Base-by-base conservation (phyloP, 2,113 vertebrate species). In the Lethenteron camtschaticum region DNA sequence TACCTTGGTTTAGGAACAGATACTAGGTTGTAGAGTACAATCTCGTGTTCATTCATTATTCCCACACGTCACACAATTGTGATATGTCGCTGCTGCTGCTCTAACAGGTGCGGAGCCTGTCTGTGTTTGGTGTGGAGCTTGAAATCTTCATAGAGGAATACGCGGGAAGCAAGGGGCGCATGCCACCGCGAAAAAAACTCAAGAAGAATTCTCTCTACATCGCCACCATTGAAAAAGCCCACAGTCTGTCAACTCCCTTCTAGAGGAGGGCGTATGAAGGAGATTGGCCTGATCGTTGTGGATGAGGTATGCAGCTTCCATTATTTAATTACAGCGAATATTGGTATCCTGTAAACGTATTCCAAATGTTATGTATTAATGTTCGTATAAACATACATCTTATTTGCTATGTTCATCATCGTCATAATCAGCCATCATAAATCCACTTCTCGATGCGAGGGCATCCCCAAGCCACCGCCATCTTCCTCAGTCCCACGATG, bases 91-190 rank as follows among this genome's bases (percentile, higher is more conserved):
- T 9, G 71, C 72, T 71, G 70, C 10, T 74, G 2, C 68, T 41
- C 63, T 72, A 58, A n/a, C 75, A 96, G 94, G 83, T 99, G 11
- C 84, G 86, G 13, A 82, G 81, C 56, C 75, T 99, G 16, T 84
- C 87, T 0, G 80, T 77, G 76, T 90, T 96, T 71, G 94, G 90
- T 58, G 69, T 95, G 81, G 90, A 95, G 75, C 74, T 96, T 74
- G 87, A 82, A 75, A 96, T 96, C 81, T 78, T 92, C 79, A 85
- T 96, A 76, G 94, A 96, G 80, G 92, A 99, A 78, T 96, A 99
- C 10, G 90, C 92, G 0, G 90, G 88, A 74, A 94, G 88, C 75
- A 99, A 90, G 80, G 94, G 94, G 71, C 82, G 74, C 77, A 87
- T 95, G 74, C 94, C 94, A 69, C 90, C 94, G 1, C 77, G 88